Conservation (phyloP, 2,888 invertebrate species). For the Stegophylla sp. region DNA sequence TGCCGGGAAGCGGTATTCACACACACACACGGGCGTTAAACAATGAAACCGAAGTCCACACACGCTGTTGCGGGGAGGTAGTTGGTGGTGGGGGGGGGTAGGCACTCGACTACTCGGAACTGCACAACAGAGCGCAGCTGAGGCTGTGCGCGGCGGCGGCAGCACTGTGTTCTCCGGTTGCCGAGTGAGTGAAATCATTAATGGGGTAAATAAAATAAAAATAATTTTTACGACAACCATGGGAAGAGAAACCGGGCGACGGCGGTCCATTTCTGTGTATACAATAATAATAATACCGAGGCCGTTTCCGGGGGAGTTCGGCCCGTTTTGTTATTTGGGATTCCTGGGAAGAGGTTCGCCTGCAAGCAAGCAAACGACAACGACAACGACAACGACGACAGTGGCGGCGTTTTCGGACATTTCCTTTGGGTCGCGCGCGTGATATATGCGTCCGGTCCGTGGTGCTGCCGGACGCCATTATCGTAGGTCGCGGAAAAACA, state of each 20-base stretch:
- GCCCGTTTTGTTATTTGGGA: slow-evolving; percentile 27
- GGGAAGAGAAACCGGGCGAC: slow-evolving; percentile 22
- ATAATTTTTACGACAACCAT: slow-evolving; percentile 46
- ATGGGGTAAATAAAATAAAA: slow-evolving; percentile 49
- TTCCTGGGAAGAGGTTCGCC: slow-evolving; percentile 18
- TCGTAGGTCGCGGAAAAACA: not conserved
- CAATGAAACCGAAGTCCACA: not conserved
- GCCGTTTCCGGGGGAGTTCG: slow-evolving; percentile 43
- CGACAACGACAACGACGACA: not conserved
- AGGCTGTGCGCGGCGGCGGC: not conserved
- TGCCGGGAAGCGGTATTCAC: slow-evolving; percentile 16
- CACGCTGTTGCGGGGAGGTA: not conserved
- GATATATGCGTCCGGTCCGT: slow-evolving; percentile 49
- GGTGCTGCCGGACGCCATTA: not conserved
- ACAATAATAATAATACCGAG: slow-evolving; percentile 5
- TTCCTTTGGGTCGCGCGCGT: slow-evolving; percentile 31
- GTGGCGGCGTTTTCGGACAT: slow-evolving; percentile 46
- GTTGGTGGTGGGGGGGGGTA: not conserved
- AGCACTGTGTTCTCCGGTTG: not conserved
- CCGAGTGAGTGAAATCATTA: slow-evolving; percentile 7
- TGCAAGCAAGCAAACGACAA: not conserved
- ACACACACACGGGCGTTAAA: not conserved
- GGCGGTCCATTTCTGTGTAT: slow-evolving; percentile 29
- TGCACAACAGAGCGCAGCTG: not conserved
- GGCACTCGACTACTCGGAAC: slow-evolving; percentile 3